Evolutionary conservation across 2,113 vertebrate species (phyloP).

Genomic region (Natator depressus): DNA sequence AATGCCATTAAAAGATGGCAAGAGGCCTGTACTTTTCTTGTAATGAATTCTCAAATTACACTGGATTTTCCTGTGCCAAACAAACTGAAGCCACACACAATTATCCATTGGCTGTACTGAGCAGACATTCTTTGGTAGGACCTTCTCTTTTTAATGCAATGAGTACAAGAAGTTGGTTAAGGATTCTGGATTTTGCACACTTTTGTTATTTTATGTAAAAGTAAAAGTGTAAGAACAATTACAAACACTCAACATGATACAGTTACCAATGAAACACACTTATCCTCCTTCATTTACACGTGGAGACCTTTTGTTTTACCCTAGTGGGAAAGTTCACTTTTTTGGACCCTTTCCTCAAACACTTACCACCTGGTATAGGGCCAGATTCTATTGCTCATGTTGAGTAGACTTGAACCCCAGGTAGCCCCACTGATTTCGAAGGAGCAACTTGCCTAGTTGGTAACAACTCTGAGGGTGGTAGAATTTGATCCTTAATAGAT

Average conservation of each 20-base stretch:
- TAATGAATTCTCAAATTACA: slow-evolving; percentile 83
- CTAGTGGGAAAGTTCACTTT: background rate
- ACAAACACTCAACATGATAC: background rate
- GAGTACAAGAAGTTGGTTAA: background rate
- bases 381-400: background rate
- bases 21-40: slow-evolving; percentile 76
- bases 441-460: background rate
- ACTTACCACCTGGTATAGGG: background rate
- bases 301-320: background rate
- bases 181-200: background rate
- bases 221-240: slow-evolving; percentile 35
- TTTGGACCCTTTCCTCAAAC: background rate
- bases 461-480: background rate
- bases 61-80: slow-evolving; percentile 71
- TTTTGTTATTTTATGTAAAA: slow-evolving; percentile 37
- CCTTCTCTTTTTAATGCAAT: slow-evolving; percentile 69
- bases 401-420: background rate
- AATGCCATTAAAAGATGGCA: slow-evolving; percentile 80
- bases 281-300: background rate
- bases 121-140: slow-evolving; percentile 52
- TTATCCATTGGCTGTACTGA: slow-evolving; percentile 29
- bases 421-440: background rate
- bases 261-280: background rate
- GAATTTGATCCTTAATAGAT: background rate
- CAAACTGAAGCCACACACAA: slow-evolving; percentile 77